These are phyloP conservation scores for Procambarus virginalis DNA, from an alignment of 1,140 invertebrate species.

Conservation along the genomic window DNA sequence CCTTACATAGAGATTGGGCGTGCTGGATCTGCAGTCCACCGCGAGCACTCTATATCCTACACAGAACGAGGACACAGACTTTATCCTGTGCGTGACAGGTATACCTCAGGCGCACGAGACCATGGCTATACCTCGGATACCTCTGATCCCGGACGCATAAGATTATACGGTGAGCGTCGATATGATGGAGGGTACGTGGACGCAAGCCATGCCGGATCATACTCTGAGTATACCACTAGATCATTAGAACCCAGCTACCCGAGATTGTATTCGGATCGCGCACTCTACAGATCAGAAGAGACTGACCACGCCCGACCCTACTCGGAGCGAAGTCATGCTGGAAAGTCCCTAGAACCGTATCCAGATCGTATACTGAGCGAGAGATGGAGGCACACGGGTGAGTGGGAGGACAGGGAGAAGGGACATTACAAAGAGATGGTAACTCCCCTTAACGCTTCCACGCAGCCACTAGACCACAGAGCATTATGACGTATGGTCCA, in stretches of 20 bases:
- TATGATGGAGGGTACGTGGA: slow-evolving; percentile 11
- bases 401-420: slow-evolving; percentile 4
- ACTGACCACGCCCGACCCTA: background rate
- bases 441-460: background rate
- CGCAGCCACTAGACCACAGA: slow-evolving; percentile 12
- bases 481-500: slow-evolving; percentile 48
- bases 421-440: background rate
- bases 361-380: slow-evolving; percentile 13
- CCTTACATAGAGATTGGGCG: background rate
- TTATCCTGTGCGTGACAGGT: background rate
- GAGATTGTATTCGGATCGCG: background rate
- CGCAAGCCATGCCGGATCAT: background rate
- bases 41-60: background rate
- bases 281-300: background rate
- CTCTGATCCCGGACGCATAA: background rate
- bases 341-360: slow-evolving; percentile 10
- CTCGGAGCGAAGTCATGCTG: background rate
- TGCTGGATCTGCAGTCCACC: background rate
- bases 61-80: background rate
- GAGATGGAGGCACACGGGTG: slow-evolving; percentile 5
- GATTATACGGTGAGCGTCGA: slow-evolving; percentile 22
- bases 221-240: slow-evolving; percentile 19
- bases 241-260: slow-evolving; percentile 15
- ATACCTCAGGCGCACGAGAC: background rate
- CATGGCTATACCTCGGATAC: slow-evolving; percentile 15